phyloP scores from a whole-genome alignment of 2,113 vertebrate species.

The Eptatretus burgeri region DNA sequence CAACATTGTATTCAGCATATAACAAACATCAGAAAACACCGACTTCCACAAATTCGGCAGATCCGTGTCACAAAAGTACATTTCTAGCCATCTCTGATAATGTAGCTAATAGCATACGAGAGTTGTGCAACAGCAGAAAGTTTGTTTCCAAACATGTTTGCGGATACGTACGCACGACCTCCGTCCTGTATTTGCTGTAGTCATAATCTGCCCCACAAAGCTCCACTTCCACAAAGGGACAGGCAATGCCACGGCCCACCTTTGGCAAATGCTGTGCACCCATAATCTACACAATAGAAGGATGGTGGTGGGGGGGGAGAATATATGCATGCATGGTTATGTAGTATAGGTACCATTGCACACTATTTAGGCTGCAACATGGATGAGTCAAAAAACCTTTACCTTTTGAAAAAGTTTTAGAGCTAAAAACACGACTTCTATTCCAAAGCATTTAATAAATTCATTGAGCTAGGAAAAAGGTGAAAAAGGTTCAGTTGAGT shows the following conservation, averaged over 20 bases:
- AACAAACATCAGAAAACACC: neutral
- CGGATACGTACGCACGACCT: constrained; percentile 26
- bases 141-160: neutral
- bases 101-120: neutral
- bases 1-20: neutral
- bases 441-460: too few relatives aligned
- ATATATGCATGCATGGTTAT: neutral
- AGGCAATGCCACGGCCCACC: constrained; percentile 42
- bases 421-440: too few relatives aligned
- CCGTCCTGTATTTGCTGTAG: constrained; percentile 37
- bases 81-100: neutral
- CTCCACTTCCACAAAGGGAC: constrained; percentile 45
- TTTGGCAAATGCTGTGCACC: constrained; percentile 42
- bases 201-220: constrained; percentile 37
- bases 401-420: too few relatives aligned
- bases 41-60: neutral
- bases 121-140: neutral
- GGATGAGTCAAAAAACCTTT: too few relatives aligned
- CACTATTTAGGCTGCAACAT: too few relatives aligned
- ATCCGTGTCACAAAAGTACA: neutral
- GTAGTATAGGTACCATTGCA: too few relatives aligned
- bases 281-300: constrained; percentile 19
- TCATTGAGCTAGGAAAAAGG: too few relatives aligned
- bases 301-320: neutral
- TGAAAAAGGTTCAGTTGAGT: too few relatives aligned